A percentile compares a stretch with the other conserved stretches of the same genome.
Evolutionary conservation across 2,888 invertebrate genomes (phyloP).

Genomic region (Monoplex corrugatus): DNA sequence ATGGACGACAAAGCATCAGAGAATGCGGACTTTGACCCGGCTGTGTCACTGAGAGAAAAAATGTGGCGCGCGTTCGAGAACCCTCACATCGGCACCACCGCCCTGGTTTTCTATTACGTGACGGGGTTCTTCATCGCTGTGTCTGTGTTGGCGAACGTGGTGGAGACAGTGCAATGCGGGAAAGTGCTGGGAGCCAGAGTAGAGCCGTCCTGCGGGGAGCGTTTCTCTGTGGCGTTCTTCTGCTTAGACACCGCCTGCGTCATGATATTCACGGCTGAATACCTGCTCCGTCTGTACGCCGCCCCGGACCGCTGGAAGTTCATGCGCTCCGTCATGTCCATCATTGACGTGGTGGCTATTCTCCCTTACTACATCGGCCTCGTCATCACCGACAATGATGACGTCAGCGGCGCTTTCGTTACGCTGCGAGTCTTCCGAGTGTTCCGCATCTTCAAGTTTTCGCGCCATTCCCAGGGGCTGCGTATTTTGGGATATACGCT

Average conservation of each 20-base stretch:
- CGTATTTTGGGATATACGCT: constrained; percentile 99
- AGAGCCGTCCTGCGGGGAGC: constrained; percentile 92
- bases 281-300: constrained; percentile 94
- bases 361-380: constrained; percentile 99
- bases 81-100: constrained; percentile 98
- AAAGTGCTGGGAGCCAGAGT: constrained; percentile 84
- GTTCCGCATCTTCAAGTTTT: constrained; percentile 99
- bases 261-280: constrained; percentile 99
- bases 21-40: constrained; percentile 86
- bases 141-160: constrained; percentile 99
- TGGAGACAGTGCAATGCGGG: constrained; percentile 98
- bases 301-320: constrained; percentile 99
- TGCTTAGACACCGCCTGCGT: constrained; percentile 99
- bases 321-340: constrained; percentile 98
- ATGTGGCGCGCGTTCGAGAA: constrained; percentile 99
- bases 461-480: constrained; percentile 98
- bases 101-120: constrained; percentile 99
- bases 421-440: constrained; percentile 99
- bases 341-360: constrained; percentile 99
- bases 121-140: constrained; percentile 99
- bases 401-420: constrained; percentile 99
- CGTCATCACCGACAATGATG: constrained; percentile 98
- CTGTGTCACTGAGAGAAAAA: constrained; percentile 86
- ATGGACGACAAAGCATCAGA: constrained; percentile 90
- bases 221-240: constrained; percentile 96